Conservation (phyloP, 2,797 vertebrate genomes). For the Florisuga fusca region DNA sequence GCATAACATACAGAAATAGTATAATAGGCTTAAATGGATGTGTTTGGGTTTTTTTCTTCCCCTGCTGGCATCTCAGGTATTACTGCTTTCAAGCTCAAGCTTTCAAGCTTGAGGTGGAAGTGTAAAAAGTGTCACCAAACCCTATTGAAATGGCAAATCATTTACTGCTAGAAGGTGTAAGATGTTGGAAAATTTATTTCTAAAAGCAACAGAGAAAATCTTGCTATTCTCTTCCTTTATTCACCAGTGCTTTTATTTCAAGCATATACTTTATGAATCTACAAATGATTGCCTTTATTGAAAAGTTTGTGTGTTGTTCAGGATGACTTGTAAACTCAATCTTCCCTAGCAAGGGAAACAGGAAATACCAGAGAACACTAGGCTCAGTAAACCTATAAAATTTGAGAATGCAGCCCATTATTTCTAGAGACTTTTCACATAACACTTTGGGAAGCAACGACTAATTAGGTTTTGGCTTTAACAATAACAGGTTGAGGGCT, state of each 20-base stretch:
- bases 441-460: conserved; percentile 93
- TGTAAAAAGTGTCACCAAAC: neutral
- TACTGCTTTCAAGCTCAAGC: neutral
- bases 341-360: conserved; percentile 90
- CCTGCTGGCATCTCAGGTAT: neutral
- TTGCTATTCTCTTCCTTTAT: conserved; percentile 69
- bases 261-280: conserved; percentile 82
- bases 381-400: conserved; percentile 96
- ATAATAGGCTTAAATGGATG: neutral
- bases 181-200: conserved; percentile 36
- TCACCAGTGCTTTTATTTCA: conserved; percentile 70
- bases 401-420: conserved; percentile 91
- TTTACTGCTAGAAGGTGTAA: conserved; percentile 3
- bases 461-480: conserved; percentile 96
- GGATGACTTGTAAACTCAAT: conserved; percentile 93
- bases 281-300: conserved; percentile 85
- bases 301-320: conserved; percentile 88
- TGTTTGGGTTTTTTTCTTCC: neutral
- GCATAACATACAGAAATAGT: neutral
- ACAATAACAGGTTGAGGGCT: conserved; percentile 87
- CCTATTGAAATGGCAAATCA: conserved; percentile 41
- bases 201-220: conserved; percentile 15
- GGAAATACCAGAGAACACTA: conserved; percentile 95
- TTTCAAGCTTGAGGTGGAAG: neutral
- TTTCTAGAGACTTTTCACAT: conserved; percentile 90